Evolutionary conservation across 2,888 invertebrate species (phyloP).

Genomic region (Agapetus fuscipes): DNA sequence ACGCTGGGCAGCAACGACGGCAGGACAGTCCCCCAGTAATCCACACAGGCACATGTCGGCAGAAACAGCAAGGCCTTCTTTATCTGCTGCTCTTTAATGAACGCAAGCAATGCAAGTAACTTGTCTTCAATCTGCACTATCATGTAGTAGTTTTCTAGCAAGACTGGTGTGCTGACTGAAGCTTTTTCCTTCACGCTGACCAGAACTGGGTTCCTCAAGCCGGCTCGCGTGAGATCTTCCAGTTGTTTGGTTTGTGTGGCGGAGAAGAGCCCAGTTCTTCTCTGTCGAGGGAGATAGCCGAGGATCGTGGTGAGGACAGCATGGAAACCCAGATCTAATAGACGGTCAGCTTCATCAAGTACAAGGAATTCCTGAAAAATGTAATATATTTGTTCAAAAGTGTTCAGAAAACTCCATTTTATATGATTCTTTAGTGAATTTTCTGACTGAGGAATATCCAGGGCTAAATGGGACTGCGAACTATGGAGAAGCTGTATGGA

Average conservation of each 20-base stretch:
- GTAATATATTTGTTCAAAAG: too few relatives aligned
- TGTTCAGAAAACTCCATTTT: too few relatives aligned
- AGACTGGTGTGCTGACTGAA: conserved; percentile 58
- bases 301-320: conserved; percentile 78
- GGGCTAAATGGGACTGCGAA: too few relatives aligned
- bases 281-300: conserved; percentile 81
- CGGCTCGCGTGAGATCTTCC: conserved; percentile 84
- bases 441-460: too few relatives aligned
- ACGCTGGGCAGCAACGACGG: conserved; percentile 46
- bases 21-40: conserved; percentile 74
- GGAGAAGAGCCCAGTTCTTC: conserved; percentile 96
- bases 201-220: conserved; percentile 84
- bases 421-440: too few relatives aligned
- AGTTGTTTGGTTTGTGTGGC: conserved; percentile 97
- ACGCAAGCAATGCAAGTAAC: conserved; percentile 66
- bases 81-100: conserved; percentile 52
- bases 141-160: conserved; percentile 71
- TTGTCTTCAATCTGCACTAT: conserved; percentile 62
- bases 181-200: conserved; percentile 85
- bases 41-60: conserved; percentile 92
- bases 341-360: conserved; percentile 92
- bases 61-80: conserved; percentile 74
- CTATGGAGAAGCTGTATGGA: too few relatives aligned
- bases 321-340: conserved; percentile 89
- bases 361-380: conserved; percentile 72